phyloP scores from a whole-genome alignment of 2,797 vertebrate species.

The Ficedula albicollis region DNA sequence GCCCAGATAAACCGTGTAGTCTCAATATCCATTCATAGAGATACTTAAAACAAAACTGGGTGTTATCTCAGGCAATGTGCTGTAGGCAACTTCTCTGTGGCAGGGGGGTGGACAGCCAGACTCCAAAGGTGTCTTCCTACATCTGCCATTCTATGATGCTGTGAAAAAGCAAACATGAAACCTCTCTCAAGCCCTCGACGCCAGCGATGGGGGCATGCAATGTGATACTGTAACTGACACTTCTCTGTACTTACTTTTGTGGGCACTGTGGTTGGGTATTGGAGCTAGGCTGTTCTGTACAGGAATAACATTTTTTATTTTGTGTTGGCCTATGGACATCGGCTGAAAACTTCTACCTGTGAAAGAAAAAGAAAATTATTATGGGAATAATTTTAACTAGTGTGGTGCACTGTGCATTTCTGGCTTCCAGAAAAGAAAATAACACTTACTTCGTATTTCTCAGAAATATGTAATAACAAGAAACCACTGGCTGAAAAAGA shows the following conservation, averaged over 20 bases:
- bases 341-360: constrained; percentile 76
- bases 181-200: not conserved
- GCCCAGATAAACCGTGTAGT: not conserved
- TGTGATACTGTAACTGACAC: not conserved
- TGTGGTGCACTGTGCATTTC: not conserved
- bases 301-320: constrained; percentile 71
- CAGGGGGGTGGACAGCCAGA: not conserved
- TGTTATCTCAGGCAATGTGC: not conserved
- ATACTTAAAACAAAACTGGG: not conserved
- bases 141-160: not conserved
- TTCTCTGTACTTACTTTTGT: constrained; percentile 80
- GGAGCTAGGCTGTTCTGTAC: constrained; percentile 77
- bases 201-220: not conserved
- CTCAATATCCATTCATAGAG: not conserved
- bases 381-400: not conserved
- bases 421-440: not conserved
- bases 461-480: not conserved
- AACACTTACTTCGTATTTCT: not conserved
- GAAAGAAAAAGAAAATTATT: not conserved
- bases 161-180: not conserved
- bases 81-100: not conserved
- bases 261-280: constrained; percentile 76
- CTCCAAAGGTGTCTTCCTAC: not conserved
- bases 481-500: not conserved
- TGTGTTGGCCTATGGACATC: constrained; percentile 67